Base-by-base conservation (phyloP, 2,113 vertebrate genomes). In the Hucho hucho region DNA sequence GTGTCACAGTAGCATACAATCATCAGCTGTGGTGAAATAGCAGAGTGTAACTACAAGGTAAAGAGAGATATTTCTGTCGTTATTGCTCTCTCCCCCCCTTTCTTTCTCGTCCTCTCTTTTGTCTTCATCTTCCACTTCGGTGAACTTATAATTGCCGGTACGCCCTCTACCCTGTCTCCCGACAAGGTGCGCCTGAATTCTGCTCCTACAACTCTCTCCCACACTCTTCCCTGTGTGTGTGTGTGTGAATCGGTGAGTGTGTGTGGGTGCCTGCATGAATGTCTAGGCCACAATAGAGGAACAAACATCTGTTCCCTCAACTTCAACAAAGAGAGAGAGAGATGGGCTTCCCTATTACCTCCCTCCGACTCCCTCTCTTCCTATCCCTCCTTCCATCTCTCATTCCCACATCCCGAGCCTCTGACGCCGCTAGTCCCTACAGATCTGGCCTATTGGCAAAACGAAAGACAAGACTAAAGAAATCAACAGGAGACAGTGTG, bases 291-390 rank as follows among this genome's bases (percentile, higher is more conserved):
- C 79, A 64, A 75, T 37, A 32, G 64, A 75, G 29, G 4, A 59
- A 64, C 74, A 85, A 73, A 70, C 85, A 85, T 84, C 83, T 84
- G 83, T 79, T 86, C 65, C 22, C 59, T 43, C n/a, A 70, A 67
- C 75, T 66, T 76, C 74, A 18, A 81, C 76, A 84, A 85, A 70
- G 58, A 74, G 71, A 29, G 28, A 37, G 43, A 69, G 53, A 67
- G 59, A 76, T 29, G 70, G 69, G 64, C 77, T 75, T 71, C 75
- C 65, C 64, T 75, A 75, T 81, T 79, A 84, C 84, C 29, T 7
- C 18, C 28, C 73, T 67, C 24, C 69, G 29, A 68, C 61, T 22
- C 73, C 20, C 47, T 37, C 43, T 63, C 70, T 49, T 58, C 22
- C 28, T 37, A 28, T 67, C 1, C 29, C 64, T n/a, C 24, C 16